Base-by-base conservation (phyloP, 2,113 vertebrate species). In the Corydoras sp. region DNA sequence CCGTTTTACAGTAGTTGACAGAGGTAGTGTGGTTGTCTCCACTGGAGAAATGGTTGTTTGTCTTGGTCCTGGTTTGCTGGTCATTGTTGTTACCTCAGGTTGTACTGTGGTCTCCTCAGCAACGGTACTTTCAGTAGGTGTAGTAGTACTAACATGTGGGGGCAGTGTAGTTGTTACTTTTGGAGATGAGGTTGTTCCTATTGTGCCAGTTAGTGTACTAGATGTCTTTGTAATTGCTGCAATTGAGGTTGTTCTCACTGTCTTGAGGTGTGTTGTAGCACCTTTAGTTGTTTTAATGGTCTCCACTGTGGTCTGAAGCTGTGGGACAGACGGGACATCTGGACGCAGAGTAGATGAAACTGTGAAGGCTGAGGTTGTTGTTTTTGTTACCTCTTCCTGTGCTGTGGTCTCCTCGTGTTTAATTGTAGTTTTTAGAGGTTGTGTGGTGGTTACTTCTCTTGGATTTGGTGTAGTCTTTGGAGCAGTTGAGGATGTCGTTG, bases 161-260 rank as follows among this genome's bases (percentile, higher is more conserved):
- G 5, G 0, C 12, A 3, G 5, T 3, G 65, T 55, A 8, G 64
- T 66, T 66, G 54, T 56, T 2, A 56, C 35, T 3, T 9, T 14
- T 7, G 54, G n/a, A 13, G 31, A 8, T 18, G 9, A 13, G 24
- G 56, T 56, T 58, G 67, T 71, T 8, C 10, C 9, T 8, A 10
- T 30, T 24, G 59, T 29, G 12, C 54, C 69, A 58, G 68, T 68
- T 2, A 64, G 35, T 0, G 18, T 58, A 29, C 30, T 62, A 9
- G 53, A 50, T 31, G 65, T 73, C 49, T 60, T 71, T 72, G 78
- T 74, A 29, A 76, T 69, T n/a, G 60, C 65, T 18, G 65, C 65
- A 60, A 72, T 74, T 58, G 58, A 49, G 29, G 68, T 69, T 69
- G 35, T 43, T 58, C 31, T 5, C 51, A 60, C 48, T 69, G 56